Percentiles rank a stretch among this genome's conserved stretches.
phyloP scores from a whole-genome alignment of 2,797 vertebrate genomes.

The Sebastes hubbsi region DNA sequence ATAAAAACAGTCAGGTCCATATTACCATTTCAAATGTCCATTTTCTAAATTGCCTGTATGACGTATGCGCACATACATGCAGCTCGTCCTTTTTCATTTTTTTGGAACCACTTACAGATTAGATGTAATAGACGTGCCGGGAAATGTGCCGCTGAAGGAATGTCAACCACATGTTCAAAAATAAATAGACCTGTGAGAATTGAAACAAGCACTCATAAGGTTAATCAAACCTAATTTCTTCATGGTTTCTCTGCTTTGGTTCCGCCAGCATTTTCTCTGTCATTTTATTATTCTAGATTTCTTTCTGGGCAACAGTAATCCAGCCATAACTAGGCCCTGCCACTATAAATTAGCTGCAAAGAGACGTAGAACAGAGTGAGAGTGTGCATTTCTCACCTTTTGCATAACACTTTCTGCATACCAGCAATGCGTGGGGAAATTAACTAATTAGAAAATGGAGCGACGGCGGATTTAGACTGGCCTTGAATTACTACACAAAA shows the following conservation, averaged over 20 bases:
- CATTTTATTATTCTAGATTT: constrained; percentile 79
- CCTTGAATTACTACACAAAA: constrained; percentile 53
- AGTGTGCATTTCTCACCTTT: constrained; percentile 67
- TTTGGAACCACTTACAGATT: constrained; percentile 79
- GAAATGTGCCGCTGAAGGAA: constrained; percentile 84
- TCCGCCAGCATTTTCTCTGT: constrained; percentile 72
- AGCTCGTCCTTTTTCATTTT: constrained; percentile 52
- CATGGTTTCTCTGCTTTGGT: constrained; percentile 75
- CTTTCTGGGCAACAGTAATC: constrained; percentile 76
- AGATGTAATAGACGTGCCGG: constrained; percentile 86
- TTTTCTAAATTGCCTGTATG: constrained; percentile 75
- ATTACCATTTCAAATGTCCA: constrained; percentile 68
- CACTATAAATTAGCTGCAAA: constrained; percentile 75
- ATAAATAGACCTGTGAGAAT: constrained; percentile 84
- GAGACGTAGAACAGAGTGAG: constrained; percentile 63
- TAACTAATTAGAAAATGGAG: constrained; percentile 61
- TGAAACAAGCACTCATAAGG: constrained; percentile 83
- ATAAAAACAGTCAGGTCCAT: constrained; percentile 53
- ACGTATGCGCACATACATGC: constrained; percentile 67
- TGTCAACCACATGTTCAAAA: constrained; percentile 86
- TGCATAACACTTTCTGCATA: constrained; percentile 38
- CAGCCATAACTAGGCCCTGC: constrained; percentile 73
- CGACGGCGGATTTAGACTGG: constrained; percentile 26
- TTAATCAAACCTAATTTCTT: constrained; percentile 85
- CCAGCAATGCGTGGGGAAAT: constrained; percentile 52